Evolutionary conservation across 2,888 invertebrate genomes (phyloP).

Genomic region (Epinotia brunnichana): DNA sequence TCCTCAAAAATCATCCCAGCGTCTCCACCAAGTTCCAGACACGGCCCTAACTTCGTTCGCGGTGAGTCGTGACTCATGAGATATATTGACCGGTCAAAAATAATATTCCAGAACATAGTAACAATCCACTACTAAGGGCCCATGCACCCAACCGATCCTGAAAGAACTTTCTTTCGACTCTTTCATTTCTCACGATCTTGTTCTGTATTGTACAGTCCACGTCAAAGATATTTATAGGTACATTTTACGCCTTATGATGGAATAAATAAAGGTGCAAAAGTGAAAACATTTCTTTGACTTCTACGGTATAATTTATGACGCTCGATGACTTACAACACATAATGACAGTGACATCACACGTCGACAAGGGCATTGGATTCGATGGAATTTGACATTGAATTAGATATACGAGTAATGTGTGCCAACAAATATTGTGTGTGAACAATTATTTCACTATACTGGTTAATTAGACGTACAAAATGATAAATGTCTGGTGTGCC

Average conservation of each 20-base stretch:
- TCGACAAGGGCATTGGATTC: conserved; percentile 38
- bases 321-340: conserved; percentile 30
- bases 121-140: too few relatives aligned
- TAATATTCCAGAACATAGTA: too few relatives aligned
- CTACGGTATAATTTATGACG: background rate
- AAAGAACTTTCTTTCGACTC: too few relatives aligned
- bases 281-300: too few relatives aligned
- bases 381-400: conserved; percentile 40
- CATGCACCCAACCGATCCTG: too few relatives aligned
- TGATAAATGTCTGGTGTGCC: conserved; percentile 3
- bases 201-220: background rate
- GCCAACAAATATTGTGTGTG: conserved; percentile 32
- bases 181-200: background rate
- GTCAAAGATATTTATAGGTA: too few relatives aligned
- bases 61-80: too few relatives aligned
- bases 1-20: background rate
- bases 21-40: background rate
- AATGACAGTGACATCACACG: conserved; percentile 21
- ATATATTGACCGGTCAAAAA: background rate
- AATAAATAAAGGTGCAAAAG: too few relatives aligned
- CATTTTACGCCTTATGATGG: too few relatives aligned
- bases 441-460: conserved; percentile 17
- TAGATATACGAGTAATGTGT: conserved; percentile 18
- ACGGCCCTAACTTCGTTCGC: background rate
- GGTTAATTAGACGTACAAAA: conserved; percentile 7